Evolutionary conservation across 2,113 vertebrate genomes (phyloP), one percentile per base, ranked within the genome.

Genomic region (Ammodytes marinus): DNA sequence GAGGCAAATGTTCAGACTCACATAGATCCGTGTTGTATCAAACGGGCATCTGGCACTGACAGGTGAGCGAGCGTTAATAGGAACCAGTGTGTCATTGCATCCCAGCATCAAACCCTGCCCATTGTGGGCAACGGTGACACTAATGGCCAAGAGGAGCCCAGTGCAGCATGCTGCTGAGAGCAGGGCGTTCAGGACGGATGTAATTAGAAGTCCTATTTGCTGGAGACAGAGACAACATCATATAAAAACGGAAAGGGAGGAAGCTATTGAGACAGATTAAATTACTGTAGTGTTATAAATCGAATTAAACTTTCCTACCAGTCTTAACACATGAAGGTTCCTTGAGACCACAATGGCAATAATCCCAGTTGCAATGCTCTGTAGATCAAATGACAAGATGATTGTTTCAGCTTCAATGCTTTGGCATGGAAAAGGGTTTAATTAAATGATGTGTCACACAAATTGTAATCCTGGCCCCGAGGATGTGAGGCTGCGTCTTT

Each of bases 1-100:
- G 27, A 55, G 7, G 54, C 15, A 2, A 64, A 42, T 4, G 4
- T 50, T 57, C 6, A 17, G n/a, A 95, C 97, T 98, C 88, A 98
- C 97, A 1, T 97, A 99, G 88, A 99, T 98, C 54, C 97, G 94
- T 0, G 98, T 98, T 50, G 96, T 96, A 83, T 99, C 97, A 70
- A 99, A 99, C 0, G 97, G 96, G 75, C 98, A 99, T 47, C 92
- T 93, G 6, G 94, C 95, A 8, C 89, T 88, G 0, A 91, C 82
- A 0, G 94, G 92, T 50, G 96, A 96, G 0, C 96, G 96, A 58
- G 96, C 94, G 0, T 95, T 94, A 2, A 92, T 50, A 0, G 96
- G 96, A 74, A 95, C 83, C 1, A 92, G 77, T 0, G 96, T 95
- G 42, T 93, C 90, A 63, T 96, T 96, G 89, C 98, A 99, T 77